These are phyloP conservation scores for Pleuronectes platessa DNA, from an alignment of 2,113 vertebrate genomes.

Conservation along the genomic window DNA sequence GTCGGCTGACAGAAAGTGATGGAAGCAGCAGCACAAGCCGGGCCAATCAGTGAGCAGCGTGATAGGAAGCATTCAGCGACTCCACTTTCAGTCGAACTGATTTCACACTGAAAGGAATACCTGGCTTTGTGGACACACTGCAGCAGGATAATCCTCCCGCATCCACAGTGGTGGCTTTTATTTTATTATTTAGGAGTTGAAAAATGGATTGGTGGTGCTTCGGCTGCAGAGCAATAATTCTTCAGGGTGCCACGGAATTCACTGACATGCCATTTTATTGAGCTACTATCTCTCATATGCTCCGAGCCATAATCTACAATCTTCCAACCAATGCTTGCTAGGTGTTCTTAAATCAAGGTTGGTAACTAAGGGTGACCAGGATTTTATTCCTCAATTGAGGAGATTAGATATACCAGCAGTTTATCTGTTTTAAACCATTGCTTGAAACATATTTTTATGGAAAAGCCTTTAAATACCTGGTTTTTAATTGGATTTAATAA, in stretches of 20 bases:
- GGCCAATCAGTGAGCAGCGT: conserved; percentile 47
- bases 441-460: too few relatives aligned
- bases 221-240: too few relatives aligned
- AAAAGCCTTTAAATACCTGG: too few relatives aligned
- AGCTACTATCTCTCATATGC: too few relatives aligned
- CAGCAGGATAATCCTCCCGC: not conserved
- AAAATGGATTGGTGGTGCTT: not conserved
- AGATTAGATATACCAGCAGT: too few relatives aligned
- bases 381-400: too few relatives aligned
- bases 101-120: not conserved
- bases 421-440: too few relatives aligned
- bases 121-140: conserved; percentile 10
- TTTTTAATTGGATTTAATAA: too few relatives aligned
- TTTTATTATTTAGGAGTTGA: not conserved
- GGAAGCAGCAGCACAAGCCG: conserved; percentile 50
- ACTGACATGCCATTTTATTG: not conserved
- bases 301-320: too few relatives aligned
- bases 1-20: conserved; percentile 59
- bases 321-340: too few relatives aligned
- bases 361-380: too few relatives aligned
- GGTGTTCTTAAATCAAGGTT: too few relatives aligned
- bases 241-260: not conserved
- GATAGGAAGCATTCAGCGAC: conserved; percentile 8
- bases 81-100: conserved; percentile 24
- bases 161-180: not conserved